Evolutionary conservation across 1,140 invertebrate species (phyloP).

Genomic region (Chrysoperla carnea): DNA sequence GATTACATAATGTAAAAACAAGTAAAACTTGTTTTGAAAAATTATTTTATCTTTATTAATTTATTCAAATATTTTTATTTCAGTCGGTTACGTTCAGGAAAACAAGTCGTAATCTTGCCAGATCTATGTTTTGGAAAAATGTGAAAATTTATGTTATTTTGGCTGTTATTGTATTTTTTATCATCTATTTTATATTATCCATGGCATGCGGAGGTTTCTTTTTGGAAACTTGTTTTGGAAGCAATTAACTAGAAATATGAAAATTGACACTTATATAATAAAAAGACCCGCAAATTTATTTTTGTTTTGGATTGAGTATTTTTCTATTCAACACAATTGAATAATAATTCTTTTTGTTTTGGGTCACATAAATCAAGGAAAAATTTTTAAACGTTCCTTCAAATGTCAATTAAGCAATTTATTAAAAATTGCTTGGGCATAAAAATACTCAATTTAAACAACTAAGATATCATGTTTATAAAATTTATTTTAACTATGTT

Average conservation of each 20-base stretch:
- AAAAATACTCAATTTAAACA: too few relatives aligned
- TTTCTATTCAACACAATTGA: too few relatives aligned
- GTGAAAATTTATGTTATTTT: conserved; percentile 77
- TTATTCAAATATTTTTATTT: conserved; percentile 19
- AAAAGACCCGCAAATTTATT: too few relatives aligned
- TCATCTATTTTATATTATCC: conserved; percentile 72
- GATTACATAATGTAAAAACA: conserved; percentile 4
- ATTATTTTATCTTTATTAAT: background rate
- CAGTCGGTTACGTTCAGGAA: conserved; percentile 77
- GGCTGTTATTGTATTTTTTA: conserved; percentile 45
- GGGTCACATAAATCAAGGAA: too few relatives aligned
- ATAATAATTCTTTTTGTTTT: too few relatives aligned
- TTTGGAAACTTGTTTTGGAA: conserved; percentile 50
- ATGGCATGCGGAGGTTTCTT: conserved; percentile 70
- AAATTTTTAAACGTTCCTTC: too few relatives aligned
- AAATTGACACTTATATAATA: too few relatives aligned
- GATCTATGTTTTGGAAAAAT: conserved; percentile 87
- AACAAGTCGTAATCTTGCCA: conserved; percentile 66
- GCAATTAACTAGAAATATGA: conserved; percentile 7
- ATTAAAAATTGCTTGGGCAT: too few relatives aligned
- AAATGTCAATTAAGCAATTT: too few relatives aligned
- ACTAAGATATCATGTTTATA: too few relatives aligned
- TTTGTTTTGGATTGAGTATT: too few relatives aligned
- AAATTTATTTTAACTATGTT: too few relatives aligned
- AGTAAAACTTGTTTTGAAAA: background rate